A percentile compares a stretch with the other conserved stretches of the same genome.
phyloP scores from a whole-genome alignment of 2,888 invertebrate species.

The Epinotia demarniana region DNA sequence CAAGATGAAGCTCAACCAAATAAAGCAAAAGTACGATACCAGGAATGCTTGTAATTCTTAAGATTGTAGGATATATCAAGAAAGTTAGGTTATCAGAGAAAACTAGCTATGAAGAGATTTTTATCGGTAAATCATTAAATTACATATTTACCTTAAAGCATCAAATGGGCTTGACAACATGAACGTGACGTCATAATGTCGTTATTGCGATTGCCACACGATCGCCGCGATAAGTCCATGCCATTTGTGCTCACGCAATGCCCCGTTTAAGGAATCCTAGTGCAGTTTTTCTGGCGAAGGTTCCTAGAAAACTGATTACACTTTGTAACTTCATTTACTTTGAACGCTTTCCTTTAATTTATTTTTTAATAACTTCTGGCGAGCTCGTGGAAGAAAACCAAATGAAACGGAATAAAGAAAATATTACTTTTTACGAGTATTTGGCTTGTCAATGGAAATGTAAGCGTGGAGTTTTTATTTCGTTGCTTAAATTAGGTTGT shows the following conservation, averaged over 20 bases:
- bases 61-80: too few relatives aligned
- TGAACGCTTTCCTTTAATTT: constrained; percentile 20
- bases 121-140: background rate
- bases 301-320: constrained; percentile 67
- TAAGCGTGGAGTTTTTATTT: constrained; percentile 9
- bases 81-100: too few relatives aligned
- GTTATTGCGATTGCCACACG: constrained; percentile 25
- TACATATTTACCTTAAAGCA: background rate
- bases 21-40: too few relatives aligned
- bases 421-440: constrained; percentile 12
- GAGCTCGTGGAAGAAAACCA: constrained; percentile 2
- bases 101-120: too few relatives aligned
- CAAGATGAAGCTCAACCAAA: too few relatives aligned
- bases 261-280: constrained; percentile 67
- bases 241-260: constrained; percentile 75
- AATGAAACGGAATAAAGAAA: constrained; percentile 28
- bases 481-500: background rate
- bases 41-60: too few relatives aligned
- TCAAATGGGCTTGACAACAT: background rate
- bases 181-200: constrained; percentile 14
- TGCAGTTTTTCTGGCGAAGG: constrained; percentile 65
- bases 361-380: constrained; percentile 32
- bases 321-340: constrained; percentile 49
- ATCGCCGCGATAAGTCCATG: constrained; percentile 50
- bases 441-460: constrained; percentile 27